Evolutionary conservation across 2,113 vertebrate genomes (phyloP).

Genomic region (Poicephalus gulielmi): DNA sequence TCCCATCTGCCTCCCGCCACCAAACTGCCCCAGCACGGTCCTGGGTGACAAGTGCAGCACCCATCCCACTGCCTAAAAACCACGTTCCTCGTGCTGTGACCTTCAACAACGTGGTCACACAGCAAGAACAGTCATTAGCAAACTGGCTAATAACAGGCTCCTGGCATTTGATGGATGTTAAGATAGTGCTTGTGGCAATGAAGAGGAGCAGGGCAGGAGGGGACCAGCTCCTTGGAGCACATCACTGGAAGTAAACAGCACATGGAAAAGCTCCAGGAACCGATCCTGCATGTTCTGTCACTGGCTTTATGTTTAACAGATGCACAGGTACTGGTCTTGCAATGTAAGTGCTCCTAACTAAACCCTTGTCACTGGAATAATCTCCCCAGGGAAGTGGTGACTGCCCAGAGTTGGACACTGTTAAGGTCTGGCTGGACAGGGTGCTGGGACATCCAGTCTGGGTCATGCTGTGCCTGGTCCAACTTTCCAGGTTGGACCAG

Average conservation of each 20-base stretch:
- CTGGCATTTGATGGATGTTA: not conserved
- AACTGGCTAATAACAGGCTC: not conserved
- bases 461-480: not conserved
- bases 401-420: rapidly evolving
- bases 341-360: not conserved
- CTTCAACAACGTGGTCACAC: not conserved
- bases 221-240: no score
- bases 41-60: rapidly evolving
- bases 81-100: not conserved
- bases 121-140: not conserved
- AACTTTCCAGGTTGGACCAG: no score
- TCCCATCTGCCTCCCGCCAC: not conserved
- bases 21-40: rapidly evolving
- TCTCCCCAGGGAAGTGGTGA: not conserved
- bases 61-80: not conserved
- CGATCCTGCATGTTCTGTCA: not conserved
- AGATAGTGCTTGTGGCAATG: not conserved
- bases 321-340: not conserved
- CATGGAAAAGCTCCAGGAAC: not conserved
- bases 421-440: not conserved
- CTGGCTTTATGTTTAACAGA: rapidly evolving
- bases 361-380: not conserved
- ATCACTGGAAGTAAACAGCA: not conserved
- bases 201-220: not conserved
- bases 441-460: not conserved